Conservation (phyloP, 2,797 vertebrate species). For the Pseudopleuronectes americanus region DNA sequence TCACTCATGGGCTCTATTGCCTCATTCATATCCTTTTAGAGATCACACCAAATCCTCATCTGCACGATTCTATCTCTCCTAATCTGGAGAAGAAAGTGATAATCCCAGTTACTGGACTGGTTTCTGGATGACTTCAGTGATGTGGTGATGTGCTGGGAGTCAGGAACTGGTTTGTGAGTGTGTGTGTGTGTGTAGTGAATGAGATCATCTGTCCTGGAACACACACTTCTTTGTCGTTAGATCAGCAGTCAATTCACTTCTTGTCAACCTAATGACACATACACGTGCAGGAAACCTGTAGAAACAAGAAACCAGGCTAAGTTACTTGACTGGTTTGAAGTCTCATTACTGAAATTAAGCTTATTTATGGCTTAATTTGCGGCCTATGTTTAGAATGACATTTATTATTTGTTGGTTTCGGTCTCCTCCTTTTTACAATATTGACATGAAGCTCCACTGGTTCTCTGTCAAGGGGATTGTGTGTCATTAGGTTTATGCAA, state of each 20-base stretch:
- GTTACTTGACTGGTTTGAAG: not conserved
- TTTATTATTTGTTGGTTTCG: not conserved
- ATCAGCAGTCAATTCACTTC: conserved; percentile 32
- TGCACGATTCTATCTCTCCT: not conserved
- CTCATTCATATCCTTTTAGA: too few species aligned
- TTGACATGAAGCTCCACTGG: too few species aligned
- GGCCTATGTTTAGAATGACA: not conserved
- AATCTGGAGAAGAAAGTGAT: not conserved
- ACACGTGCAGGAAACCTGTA: not conserved
- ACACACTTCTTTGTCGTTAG: conserved; percentile 59
- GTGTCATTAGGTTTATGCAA: too few species aligned
- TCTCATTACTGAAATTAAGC: too few species aligned
- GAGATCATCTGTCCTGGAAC: conserved; percentile 66
- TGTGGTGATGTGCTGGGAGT: conserved; percentile 30
- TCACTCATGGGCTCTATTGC: not conserved
- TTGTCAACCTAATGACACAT: conserved; percentile 1
- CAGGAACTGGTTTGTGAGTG: conserved; percentile 22
- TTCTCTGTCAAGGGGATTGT: too few species aligned
- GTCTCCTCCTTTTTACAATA: not conserved
- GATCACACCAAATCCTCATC: too few species aligned
- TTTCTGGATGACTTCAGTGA: conserved; percentile 16
- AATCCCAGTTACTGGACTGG: not conserved
- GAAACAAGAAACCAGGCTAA: not conserved
- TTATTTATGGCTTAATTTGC: not conserved
- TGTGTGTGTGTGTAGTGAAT: conserved; percentile 37